Evolutionary conservation across 2,888 invertebrate species (phyloP), one percentile per base, ranked within the genome.

Genomic region (Dioctria linearis): DNA sequence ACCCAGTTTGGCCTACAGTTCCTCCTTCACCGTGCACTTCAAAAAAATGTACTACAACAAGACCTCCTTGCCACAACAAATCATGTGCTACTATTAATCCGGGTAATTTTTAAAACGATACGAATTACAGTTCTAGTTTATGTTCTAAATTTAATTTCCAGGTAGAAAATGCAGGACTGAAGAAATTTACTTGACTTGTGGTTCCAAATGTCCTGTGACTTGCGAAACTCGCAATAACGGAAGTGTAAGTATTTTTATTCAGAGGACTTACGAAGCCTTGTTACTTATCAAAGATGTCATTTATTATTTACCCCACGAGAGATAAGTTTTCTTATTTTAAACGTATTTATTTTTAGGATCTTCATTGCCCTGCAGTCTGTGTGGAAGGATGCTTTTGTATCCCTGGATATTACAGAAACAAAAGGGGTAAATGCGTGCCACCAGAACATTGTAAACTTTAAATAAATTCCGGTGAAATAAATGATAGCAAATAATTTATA

Each of bases 361-460:
- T 25, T 43, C 37, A 11, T 13, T 79, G 79, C 43, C 46, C 65
- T 13, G 40, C 79, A 3, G 37, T 11, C 37, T 81, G 79, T 51
- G 76, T 61, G 43, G 71, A 43, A 46, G 79, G 79, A 6, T 79
- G 76, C 43, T 76, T 67, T 57, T 81, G 79, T 13, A 76, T 57
- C 5, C 73, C 66, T 37, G 76, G 79, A 46, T 76, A 66, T 67
- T 78, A 78, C 6, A 57, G 79, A 42, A 78, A 54, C 42, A 13
- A 51, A n/a, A 71, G 11, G 54, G 80, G 78, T 8, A 81, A 75
- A 37, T 80, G 81, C 9, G 66, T 81, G 40, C 54, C 79, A 8
- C 51, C 71, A 0, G 61, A 57, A 11, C 43, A 42, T 25, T 75
- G 75, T 25, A 39, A 65, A 11, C 5, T 11, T 25, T 59, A 25